Evolutionary conservation across 2,113 vertebrate genomes (phyloP).

Genomic region (Barnardius zonarius): DNA sequence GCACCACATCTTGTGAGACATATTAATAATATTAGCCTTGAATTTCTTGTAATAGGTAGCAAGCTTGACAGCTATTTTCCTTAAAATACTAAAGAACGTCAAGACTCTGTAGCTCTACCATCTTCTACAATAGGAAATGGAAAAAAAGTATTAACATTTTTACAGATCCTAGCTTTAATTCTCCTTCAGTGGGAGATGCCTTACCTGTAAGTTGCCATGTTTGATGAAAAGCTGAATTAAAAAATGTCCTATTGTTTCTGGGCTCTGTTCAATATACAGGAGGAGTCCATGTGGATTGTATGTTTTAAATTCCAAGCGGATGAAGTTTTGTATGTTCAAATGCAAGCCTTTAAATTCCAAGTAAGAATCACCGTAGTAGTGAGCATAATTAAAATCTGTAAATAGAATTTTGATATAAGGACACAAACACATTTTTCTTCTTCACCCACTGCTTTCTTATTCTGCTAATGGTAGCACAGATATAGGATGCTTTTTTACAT

Average conservation of each 20-base stretch:
- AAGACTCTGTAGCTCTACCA: neutral
- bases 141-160: neutral
- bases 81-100: neutral
- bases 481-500: neutral
- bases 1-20: neutral
- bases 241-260: conserved; percentile 39
- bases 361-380: conserved; percentile 79
- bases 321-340: conserved; percentile 71
- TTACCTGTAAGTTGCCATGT: conserved; percentile 80
- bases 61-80: neutral
- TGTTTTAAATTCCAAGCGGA: conserved; percentile 81
- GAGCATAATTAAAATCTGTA: conserved; percentile 72
- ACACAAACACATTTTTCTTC: neutral
- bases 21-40: neutral
- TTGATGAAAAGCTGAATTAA: conserved; percentile 80
- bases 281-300: conserved; percentile 72
- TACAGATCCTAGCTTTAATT: neutral
- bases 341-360: conserved; percentile 80
- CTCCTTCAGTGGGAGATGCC: neutral
- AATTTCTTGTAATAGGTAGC: neutral
- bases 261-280: conserved; percentile 75
- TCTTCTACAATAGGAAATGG: neutral
- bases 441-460: neutral
- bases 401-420: conserved; percentile 9
- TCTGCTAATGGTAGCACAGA: neutral